phyloP scores from a whole-genome alignment of 2,888 invertebrate species.

The Drosophila sordidula region DNA sequence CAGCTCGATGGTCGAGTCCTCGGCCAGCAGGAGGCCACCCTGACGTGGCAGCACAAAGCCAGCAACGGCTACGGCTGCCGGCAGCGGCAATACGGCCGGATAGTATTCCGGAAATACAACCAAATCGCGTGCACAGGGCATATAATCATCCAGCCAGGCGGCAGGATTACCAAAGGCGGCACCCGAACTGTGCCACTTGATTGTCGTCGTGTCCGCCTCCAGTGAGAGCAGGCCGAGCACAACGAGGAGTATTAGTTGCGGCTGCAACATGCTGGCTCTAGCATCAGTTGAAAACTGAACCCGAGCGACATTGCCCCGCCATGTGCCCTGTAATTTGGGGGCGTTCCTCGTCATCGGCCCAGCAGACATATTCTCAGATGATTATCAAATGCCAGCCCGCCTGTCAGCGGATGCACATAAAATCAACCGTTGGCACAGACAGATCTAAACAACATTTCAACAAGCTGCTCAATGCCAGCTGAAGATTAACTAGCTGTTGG shows the following conservation, averaged over 20 bases:
- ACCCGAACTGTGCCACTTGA: constrained; percentile 75
- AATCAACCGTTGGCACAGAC: constrained; percentile 4
- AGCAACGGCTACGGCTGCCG: constrained; percentile 61
- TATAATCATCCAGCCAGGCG: constrained; percentile 75
- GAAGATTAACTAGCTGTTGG: neutral
- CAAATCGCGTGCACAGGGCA: constrained; percentile 80
- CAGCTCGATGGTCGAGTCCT: constrained; percentile 68
- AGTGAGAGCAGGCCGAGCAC: constrained; percentile 29
- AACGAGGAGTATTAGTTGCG: constrained; percentile 7
- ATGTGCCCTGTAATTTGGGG: constrained; percentile 38
- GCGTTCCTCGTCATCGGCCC: constrained; percentile 41
- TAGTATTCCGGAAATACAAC: constrained; percentile 81
- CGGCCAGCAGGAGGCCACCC: constrained; percentile 77
- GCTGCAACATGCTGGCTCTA: constrained; percentile 50
- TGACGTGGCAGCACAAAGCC: constrained; percentile 78
- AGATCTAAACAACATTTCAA: constrained; percentile 20
- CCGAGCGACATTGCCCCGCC: constrained; percentile 2
- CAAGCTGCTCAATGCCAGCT: constrained; percentile 7
- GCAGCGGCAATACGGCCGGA: constrained; percentile 77
- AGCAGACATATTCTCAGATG: constrained; percentile 11
- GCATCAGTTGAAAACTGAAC: constrained; percentile 9
- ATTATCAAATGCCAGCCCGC: constrained; percentile 8
- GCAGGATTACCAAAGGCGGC: constrained; percentile 68
- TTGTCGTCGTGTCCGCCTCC: constrained; percentile 56
- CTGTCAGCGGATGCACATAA: constrained; percentile 4